Percentiles rank a stretch among this genome's conserved stretches.
Evolutionary conservation across 2,888 invertebrate genomes (phyloP).

Genomic region (Fragum whitleyi): DNA sequence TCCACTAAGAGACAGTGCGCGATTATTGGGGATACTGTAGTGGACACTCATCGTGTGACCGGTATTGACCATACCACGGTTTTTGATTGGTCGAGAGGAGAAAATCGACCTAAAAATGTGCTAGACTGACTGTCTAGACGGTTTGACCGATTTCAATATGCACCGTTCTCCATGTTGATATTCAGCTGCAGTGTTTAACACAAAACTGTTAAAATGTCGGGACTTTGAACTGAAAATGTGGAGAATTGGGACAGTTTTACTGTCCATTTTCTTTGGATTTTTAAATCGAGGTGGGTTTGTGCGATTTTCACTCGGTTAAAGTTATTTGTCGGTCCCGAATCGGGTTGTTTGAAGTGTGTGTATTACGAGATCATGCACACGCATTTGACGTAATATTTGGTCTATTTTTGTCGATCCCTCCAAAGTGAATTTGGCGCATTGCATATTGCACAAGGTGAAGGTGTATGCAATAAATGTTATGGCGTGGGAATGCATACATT

Average conservation of each 20-base stretch:
- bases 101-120: conserved; percentile 20
- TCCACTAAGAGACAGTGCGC: neutral
- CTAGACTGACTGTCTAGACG: conserved; percentile 54
- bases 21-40: neutral
- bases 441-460: conserved; percentile 21
- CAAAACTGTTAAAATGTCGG: conserved; percentile 50
- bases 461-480: neutral
- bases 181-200: conserved; percentile 36
- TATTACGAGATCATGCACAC: neutral
- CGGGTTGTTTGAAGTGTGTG: conserved; percentile 15
- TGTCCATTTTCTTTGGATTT: conserved; percentile 17
- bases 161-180: conserved; percentile 51
- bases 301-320: neutral
- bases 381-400: conserved; percentile 17
- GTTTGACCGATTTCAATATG: conserved; percentile 56
- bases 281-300: neutral
- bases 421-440: conserved; percentile 6
- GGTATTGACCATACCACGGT: conserved; percentile 5
- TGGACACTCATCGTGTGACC: conserved; percentile 11
- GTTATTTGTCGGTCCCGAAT: neutral
- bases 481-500: conserved; percentile 17
- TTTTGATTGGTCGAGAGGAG: conserved; percentile 24
- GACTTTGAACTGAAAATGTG: conserved; percentile 52
- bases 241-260: conserved; percentile 31
- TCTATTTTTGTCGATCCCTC: conserved; percentile 15